A percentile compares a stretch with the other conserved stretches of the same genome.
These are phyloP conservation scores for Brachionichthys hirsutus DNA, from an alignment of 2,113 vertebrate species.

Conservation along the genomic window DNA sequence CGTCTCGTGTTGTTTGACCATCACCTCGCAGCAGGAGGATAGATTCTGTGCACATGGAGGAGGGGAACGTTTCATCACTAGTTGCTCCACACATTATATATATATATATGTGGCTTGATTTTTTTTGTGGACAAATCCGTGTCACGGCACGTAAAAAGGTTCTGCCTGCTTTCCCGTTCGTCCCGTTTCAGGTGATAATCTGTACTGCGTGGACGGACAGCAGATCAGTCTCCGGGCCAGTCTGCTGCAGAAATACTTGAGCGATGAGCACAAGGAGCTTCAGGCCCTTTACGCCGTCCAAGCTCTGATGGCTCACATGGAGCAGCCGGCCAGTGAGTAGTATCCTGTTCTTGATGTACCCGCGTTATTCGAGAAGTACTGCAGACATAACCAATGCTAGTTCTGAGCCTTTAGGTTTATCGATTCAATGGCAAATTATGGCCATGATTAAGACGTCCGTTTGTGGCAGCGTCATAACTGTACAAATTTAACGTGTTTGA, in stretches of 20 bases:
- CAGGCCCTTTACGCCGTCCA: conserved; percentile 95
- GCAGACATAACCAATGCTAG: conserved; percentile 2
- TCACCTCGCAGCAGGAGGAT: neutral
- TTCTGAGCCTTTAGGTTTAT: no score
- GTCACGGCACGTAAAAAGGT: neutral
- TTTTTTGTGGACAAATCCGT: neutral
- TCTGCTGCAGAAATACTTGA: conserved; percentile 89
- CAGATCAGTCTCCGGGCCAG: conserved; percentile 85
- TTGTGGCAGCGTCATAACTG: no score
- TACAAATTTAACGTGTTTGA: no score
- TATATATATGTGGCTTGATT: no score
- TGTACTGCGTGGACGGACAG: conserved; percentile 80
- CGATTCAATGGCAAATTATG: no score
- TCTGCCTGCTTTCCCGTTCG: neutral
- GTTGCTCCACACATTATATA: no score
- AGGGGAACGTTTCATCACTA: no score
- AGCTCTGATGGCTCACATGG: conserved; percentile 93
- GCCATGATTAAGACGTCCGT: no score
- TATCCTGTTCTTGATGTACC: neutral
- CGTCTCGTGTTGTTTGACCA: neutral
- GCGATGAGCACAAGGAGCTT: conserved; percentile 90
- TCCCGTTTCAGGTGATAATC: conserved; percentile 81
- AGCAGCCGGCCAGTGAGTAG: conserved; percentile 97
- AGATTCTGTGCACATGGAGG: neutral
- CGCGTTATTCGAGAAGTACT: neutral